A percentile compares a stretch with the other conserved stretches of the same genome.
Evolutionary conservation across 2,113 vertebrate species (phyloP).

Genomic region (Scomber scombrus): DNA sequence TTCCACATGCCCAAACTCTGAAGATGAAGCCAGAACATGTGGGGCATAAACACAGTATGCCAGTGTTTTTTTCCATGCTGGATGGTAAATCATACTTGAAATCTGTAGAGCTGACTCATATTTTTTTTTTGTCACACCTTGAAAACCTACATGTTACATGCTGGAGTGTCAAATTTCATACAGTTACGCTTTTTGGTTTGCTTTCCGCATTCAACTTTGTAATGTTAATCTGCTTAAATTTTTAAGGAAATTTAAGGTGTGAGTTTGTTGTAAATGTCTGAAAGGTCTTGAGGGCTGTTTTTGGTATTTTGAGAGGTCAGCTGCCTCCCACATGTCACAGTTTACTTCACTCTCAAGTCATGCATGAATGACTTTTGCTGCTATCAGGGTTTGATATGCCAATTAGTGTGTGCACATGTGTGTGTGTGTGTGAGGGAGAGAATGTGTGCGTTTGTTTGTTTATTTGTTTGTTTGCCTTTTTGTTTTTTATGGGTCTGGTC

Average conservation of each 20-base stretch:
- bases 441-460: too few species aligned
- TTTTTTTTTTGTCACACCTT: not conserved
- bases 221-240: not conserved
- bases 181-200: too few species aligned
- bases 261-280: slow-evolving; percentile 7
- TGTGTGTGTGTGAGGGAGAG: not conserved
- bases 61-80: not conserved
- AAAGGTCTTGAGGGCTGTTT: not conserved
- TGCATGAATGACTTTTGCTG: slow-evolving; percentile 16
- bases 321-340: slow-evolving; percentile 12
- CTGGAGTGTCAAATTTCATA: too few species aligned
- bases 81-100: not conserved
- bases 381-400: slow-evolving; percentile 16
- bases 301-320: not conserved
- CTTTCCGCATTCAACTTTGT: not conserved
- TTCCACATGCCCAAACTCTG: slow-evolving; percentile 6
- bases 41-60: not conserved
- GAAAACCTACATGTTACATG: too few species aligned
- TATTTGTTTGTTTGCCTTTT: slow-evolving; percentile 28
- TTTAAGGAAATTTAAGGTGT: not conserved
- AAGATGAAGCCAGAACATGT: too few species aligned
- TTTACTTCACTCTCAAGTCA: slow-evolving; percentile 14
- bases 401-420: not conserved
- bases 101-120: not conserved
- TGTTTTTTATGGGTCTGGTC: slow-evolving; percentile 7